Evolutionary conservation across 1,140 invertebrate species (phyloP).

Genomic region (Acarapis woodi): DNA sequence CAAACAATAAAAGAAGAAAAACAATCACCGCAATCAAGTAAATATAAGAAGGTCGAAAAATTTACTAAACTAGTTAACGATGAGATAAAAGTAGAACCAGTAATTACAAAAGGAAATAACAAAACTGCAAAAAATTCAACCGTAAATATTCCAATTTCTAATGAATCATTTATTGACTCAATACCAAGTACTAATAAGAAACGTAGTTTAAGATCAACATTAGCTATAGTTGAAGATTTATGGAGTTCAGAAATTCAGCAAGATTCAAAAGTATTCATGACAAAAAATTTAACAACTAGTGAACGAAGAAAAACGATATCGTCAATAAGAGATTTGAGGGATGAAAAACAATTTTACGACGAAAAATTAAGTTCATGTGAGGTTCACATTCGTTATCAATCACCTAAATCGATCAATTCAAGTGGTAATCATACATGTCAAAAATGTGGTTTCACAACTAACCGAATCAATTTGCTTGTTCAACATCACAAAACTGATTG

Average conservation of each 20-base stretch:
- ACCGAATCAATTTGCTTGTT: constrained; percentile 4
- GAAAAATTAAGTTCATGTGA: not conserved
- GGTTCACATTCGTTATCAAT: constrained; percentile 6
- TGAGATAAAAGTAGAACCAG: not conserved
- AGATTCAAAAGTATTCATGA: too few species aligned
- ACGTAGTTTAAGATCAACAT: not conserved
- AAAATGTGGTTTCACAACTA: constrained; percentile 6
- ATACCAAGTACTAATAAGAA: not conserved
- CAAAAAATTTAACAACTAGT: too few species aligned
- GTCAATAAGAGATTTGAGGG: not conserved
- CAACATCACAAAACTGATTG: constrained; percentile 6
- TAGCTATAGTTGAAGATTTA: too few species aligned
- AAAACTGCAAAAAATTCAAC: not conserved
- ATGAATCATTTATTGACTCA: not conserved
- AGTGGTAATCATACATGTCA: constrained; percentile 5
- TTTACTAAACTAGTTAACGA: too few species aligned
- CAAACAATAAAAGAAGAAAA: not conserved
- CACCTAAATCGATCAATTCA: not conserved
- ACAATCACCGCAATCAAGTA: not conserved
- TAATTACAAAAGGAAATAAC: not conserved
- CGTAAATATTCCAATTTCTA: not conserved
- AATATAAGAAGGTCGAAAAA: too few species aligned
- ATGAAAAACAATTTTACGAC: constrained; percentile 1
- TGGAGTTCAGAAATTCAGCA: too few species aligned
- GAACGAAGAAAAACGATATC: not conserved